A percentile compares a stretch with the other conserved stretches of the same genome.
These are phyloP conservation scores for Scolopax rusticola DNA, from an alignment of 2,797 vertebrate genomes.

Conservation along the genomic window DNA sequence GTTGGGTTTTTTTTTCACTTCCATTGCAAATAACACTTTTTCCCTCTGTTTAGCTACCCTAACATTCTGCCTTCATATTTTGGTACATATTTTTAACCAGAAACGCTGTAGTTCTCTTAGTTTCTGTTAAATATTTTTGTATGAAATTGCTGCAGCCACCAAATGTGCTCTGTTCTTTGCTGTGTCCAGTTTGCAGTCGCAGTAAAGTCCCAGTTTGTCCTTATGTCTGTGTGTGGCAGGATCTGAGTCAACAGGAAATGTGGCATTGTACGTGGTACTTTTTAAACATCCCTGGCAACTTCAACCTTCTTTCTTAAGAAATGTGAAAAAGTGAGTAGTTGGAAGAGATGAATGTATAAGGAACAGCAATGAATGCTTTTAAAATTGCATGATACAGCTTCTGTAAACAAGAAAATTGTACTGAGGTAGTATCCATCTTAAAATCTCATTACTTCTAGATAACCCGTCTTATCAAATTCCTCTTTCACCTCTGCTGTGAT, in stretches of 20 bases:
- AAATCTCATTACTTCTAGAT: not conserved
- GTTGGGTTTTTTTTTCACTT: not conserved
- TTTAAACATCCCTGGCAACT: not conserved
- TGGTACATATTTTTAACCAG: not conserved
- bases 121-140: not conserved
- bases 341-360: not conserved
- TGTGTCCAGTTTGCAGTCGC: accelerated
- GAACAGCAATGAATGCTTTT: not conserved
- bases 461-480: not conserved
- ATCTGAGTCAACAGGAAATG: not conserved
- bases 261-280: not conserved
- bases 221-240: not conserved
- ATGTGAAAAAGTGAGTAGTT: not conserved
- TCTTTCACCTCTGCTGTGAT: not conserved
- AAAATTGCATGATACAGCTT: not conserved
- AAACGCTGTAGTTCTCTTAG: not conserved
- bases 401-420: not conserved
- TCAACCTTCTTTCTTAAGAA: not conserved
- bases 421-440: not conserved
- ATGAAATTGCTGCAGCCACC: not conserved
- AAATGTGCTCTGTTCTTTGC: not conserved
- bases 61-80: not conserved
- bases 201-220: not conserved
- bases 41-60: not conserved
- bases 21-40: not conserved